Evolutionary conservation across 2,113 vertebrate species (phyloP).

Genomic region (Melanocharis versteri): DNA sequence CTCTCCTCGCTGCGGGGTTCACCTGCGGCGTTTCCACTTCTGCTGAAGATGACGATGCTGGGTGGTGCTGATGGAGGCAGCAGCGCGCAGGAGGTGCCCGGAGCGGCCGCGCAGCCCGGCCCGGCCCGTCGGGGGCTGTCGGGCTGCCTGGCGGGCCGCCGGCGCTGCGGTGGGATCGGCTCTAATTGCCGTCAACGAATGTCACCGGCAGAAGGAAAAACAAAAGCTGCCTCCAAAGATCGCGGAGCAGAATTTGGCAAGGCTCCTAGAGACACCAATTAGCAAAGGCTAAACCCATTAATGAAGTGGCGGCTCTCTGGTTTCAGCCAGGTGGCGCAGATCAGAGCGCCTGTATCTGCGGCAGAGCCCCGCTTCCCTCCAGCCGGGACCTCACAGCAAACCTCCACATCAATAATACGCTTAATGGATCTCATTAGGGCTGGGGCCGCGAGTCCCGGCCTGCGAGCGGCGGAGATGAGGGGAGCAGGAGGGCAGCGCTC

Average conservation of each 20-base stretch:
- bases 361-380: conserved; percentile 45
- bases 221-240: conserved; percentile 31
- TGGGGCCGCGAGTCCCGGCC: neutral
- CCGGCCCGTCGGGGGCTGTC: neutral
- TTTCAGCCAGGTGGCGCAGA: conserved; percentile 73
- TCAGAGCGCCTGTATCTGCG: conserved; percentile 60
- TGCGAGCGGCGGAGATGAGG: neutral
- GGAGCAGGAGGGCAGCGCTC: neutral
- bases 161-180: neutral
- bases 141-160: neutral
- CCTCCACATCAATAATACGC: conserved; percentile 59
- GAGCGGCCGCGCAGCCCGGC: neutral
- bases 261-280: conserved; percentile 72
- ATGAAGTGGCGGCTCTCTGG: conserved; percentile 65
- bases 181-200: conserved; percentile 30
- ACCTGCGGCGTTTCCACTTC: neutral
- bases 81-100: neutral
- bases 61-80: neutral
- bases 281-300: conserved; percentile 73
- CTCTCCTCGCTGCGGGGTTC: neutral
- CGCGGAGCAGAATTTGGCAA: conserved; percentile 44
- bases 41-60: neutral
- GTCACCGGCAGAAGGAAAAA: conserved; percentile 41
- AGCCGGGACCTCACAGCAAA: conserved; percentile 66
- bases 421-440: conserved; percentile 67